Percentiles rank a stretch among this genome's conserved stretches.
These are phyloP conservation scores for Zophobas atratus DNA, from an alignment of 1,140 invertebrate species.

Conservation along the genomic window DNA sequence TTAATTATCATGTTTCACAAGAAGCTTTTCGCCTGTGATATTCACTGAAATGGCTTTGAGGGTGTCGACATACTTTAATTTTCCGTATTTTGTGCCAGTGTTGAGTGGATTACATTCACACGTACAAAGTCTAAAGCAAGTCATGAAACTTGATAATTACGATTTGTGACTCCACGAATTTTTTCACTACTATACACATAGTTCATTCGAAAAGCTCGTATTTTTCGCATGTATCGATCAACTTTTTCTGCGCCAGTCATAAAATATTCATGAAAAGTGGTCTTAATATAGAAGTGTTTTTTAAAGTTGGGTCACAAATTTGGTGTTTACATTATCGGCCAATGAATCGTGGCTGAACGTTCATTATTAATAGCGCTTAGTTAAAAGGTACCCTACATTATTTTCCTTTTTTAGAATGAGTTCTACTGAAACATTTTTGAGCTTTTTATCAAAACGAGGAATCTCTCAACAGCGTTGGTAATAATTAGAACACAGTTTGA, in stretches of 20 bases:
- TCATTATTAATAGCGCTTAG: background rate
- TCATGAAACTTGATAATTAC: conserved; percentile 30
- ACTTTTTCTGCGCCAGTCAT: background rate
- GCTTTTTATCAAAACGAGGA: too few species aligned
- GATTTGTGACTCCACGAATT: background rate
- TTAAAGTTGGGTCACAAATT: background rate
- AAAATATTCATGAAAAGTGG: conserved; percentile 2
- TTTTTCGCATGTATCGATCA: background rate
- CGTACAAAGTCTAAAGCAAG: conserved; percentile 7
- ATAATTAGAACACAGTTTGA: too few species aligned
- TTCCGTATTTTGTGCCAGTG: conserved; percentile 1
- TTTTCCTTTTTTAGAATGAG: too few species aligned
- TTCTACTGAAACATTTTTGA: too few species aligned
- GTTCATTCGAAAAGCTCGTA: background rate
- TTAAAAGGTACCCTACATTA: background rate
- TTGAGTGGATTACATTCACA: conserved; percentile 1
- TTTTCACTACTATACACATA: background rate
- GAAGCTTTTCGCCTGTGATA: conserved; percentile 5
- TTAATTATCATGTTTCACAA: conserved; percentile 13
- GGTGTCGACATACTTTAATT: background rate
- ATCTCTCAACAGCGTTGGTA: too few species aligned
- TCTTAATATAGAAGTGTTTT: background rate
- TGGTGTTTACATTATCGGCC: background rate
- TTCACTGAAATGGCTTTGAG: background rate
- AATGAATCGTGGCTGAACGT: conserved; percentile 3